Evolutionary conservation across 2,113 vertebrate genomes (phyloP), one percentile per base, ranked within the genome.

Genomic region (Pyxicephalus adspersus): DNA sequence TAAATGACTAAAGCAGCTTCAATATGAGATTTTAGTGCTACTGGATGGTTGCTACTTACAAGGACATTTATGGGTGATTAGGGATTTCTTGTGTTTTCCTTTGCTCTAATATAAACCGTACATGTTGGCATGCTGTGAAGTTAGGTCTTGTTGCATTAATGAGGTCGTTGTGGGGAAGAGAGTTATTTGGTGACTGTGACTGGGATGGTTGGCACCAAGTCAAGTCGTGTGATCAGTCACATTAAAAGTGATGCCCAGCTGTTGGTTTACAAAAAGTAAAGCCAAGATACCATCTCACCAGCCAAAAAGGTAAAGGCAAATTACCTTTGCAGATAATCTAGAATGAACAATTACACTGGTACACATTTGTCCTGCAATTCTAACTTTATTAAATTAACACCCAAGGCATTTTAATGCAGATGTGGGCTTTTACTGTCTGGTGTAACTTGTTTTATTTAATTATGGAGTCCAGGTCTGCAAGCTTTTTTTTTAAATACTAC

Each of bases 21-120:
- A 45, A 68, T 68, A 66, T 54, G 68, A 16, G 76, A 66, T 66
- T 79, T 79, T 45, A 45, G 52, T 68, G 77, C 77, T 66, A 68
- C 77, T 60, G 77, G 34, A 79, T 79, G 65, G 77, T 68, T 79
- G 77, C 77, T 79, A 68, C 77, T 79, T 79, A 79, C 65, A 68
- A 38, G 64, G 64, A 68, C 64, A 67, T 79, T 68, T 79, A 79
- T 68, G 58, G 54, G 77, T 50, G 52, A 45, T 68, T 68, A 79
- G 65, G 77, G 77, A 68, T 34, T 79, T 79, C 64, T 60, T 18
- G 2, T 79, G 77, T 79, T 79, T 68, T 79, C 54, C 64, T 55
- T 68, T 79, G 28, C 77, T 68, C 54, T 58, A 79, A 79, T 68
- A 67, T 68, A 79, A 79, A 45, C 25, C 19, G 22, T 57, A 60